Evolutionary conservation across 23 tunicate species (phyloP).

Genomic region (Botrylloides violaceus): DNA sequence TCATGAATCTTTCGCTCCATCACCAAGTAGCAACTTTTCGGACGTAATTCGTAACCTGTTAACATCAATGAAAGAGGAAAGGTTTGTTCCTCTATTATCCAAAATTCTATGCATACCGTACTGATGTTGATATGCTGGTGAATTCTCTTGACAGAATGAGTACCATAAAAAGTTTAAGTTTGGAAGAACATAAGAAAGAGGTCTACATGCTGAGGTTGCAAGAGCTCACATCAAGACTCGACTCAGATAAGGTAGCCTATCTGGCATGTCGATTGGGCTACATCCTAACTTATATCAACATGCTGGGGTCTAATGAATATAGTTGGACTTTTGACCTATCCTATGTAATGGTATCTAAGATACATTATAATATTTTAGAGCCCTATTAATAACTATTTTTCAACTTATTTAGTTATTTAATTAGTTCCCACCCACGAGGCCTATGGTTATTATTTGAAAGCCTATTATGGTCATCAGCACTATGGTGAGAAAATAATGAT

Average conservation of each 20-base stretch:
- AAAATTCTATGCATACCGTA: neutral
- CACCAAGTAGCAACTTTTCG: neutral
- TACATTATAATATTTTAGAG: no score
- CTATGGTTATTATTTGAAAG: no score
- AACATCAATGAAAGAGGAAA: neutral
- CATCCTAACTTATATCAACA: no score
- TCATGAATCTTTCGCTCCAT: neutral
- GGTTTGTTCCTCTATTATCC: neutral
- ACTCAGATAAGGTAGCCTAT: conserved; percentile 29
- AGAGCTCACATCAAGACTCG: conserved; percentile 27
- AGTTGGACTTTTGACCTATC: no score
- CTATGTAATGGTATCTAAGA: no score
- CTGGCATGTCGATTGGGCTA: no score
- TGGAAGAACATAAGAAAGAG: conserved; percentile 43
- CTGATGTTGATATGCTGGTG: neutral
- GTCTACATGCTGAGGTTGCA: conserved; percentile 32
- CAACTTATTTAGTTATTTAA: no score
- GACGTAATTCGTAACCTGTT: neutral
- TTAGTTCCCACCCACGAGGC: no score
- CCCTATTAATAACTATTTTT: no score
- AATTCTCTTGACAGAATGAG: conserved; percentile 13
- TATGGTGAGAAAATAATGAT: no score
- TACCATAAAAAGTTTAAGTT: conserved; percentile 25
- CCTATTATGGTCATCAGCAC: no score
- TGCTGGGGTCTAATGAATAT: no score